Evolutionary conservation across 2,888 invertebrate genomes (phyloP).

Genomic region (Teleiodes luculella): DNA sequence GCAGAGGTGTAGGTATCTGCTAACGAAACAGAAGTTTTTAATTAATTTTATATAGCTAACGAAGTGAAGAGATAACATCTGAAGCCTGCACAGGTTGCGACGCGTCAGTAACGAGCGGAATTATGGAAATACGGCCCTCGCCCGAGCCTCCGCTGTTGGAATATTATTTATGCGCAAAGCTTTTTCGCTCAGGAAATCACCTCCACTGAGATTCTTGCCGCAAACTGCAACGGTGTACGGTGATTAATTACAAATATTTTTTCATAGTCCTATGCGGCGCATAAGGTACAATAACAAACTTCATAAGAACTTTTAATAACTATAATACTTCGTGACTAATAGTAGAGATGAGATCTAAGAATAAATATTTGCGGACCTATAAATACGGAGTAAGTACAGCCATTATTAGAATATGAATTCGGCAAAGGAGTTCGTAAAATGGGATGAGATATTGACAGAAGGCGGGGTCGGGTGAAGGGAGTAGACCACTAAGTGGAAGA

Average conservation of each 20-base stretch:
- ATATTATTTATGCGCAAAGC: constrained; percentile 46
- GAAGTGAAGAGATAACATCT: constrained; percentile 47
- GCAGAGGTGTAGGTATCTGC: background rate
- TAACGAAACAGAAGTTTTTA: constrained; percentile 29
- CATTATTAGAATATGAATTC: constrained; percentile 27
- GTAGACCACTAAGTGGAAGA: constrained; percentile 50
- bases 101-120: constrained; percentile 56
- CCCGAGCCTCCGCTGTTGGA: constrained; percentile 25
- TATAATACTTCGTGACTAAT: no score
- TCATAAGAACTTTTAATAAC: no score
- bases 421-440: constrained; percentile 24
- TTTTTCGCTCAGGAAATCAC: constrained; percentile 46
- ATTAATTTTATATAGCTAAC: constrained; percentile 48
- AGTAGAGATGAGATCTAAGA: no score
- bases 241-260: constrained; percentile 40
- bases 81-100: constrained; percentile 29
- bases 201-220: constrained; percentile 34
- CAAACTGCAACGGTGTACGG: constrained; percentile 38
- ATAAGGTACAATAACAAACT: no score
- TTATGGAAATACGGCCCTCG: constrained; percentile 59
- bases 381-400: background rate
- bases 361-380: background rate
- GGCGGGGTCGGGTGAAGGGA: constrained; percentile 13
- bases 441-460: constrained; percentile 25
- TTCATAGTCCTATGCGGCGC: background rate